Evolutionary conservation across 2,113 vertebrate genomes (phyloP).

Genomic region (Hippocampus mohnikei): DNA sequence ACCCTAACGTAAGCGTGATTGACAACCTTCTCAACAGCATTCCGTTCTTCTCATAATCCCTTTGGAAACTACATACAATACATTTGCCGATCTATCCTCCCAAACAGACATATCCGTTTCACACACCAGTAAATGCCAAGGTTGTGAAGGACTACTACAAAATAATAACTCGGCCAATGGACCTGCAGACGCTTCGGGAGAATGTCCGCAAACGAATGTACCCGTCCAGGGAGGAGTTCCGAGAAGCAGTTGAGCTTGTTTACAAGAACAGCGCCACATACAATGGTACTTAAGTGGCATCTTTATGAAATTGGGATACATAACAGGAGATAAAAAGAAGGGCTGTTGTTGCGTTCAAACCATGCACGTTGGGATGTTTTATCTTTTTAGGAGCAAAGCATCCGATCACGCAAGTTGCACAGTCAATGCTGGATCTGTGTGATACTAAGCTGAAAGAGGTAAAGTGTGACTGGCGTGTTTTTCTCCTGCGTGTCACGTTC

Average conservation of each 20-base stretch:
- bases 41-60: not conserved
- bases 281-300: slow-evolving; percentile 75
- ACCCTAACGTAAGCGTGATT: slow-evolving; percentile 81
- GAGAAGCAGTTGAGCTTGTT: slow-evolving; percentile 90
- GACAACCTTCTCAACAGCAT: not conserved
- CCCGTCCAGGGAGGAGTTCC: slow-evolving; percentile 92
- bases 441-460: slow-evolving; percentile 96
- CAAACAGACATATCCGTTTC: slow-evolving; percentile 91
- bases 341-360: not conserved
- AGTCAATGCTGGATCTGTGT: slow-evolving; percentile 93
- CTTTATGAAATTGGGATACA: not conserved
- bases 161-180: slow-evolving; percentile 95
- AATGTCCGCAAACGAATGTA: slow-evolving; percentile 93
- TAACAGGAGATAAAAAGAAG: not conserved
- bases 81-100: not conserved
- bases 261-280: slow-evolving; percentile 95
- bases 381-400: slow-evolving; percentile 84
- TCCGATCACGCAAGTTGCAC: slow-evolving; percentile 94
- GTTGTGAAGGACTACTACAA: slow-evolving; percentile 98
- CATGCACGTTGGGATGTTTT: not conserved
- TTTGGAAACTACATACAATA: not conserved
- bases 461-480: slow-evolving; percentile 35
- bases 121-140: slow-evolving; percentile 94
- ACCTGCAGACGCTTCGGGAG: slow-evolving; percentile 92
- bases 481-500: not conserved